These are phyloP conservation scores for Scylla paramamosain DNA, from an alignment of 1,140 invertebrate genomes.

Conservation along the genomic window DNA sequence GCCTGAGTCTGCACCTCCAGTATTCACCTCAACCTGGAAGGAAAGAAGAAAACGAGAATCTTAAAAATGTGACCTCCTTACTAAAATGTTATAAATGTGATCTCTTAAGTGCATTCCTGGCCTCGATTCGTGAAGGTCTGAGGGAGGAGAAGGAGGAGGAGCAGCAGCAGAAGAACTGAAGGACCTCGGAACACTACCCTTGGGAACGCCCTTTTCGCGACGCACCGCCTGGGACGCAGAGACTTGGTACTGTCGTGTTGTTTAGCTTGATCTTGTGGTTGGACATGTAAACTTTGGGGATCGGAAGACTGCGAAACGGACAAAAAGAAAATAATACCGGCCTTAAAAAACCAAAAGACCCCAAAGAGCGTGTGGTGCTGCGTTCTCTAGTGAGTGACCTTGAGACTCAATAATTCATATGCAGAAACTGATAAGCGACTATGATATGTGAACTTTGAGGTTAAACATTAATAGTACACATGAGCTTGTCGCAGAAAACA, in stretches of 20 bases:
- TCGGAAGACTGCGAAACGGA: too few species aligned
- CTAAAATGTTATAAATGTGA: too few species aligned
- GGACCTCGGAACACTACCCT: not conserved
- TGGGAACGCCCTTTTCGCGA: not conserved
- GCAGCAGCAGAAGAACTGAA: not conserved
- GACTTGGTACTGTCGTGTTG: too few species aligned
- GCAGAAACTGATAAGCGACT: too few species aligned
- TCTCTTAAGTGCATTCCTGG: not conserved
- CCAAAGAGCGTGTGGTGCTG: too few species aligned
- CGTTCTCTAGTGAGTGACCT: too few species aligned
- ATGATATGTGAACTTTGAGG: too few species aligned
- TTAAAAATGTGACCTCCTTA: not conserved
- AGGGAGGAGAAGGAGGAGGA: not conserved
- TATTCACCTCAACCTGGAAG: not conserved
- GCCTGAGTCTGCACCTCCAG: not conserved
- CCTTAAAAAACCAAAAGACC: too few species aligned
- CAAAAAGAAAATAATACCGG: too few species aligned
- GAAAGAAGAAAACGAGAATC: not conserved
- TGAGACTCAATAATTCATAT: too few species aligned
- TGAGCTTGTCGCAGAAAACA: too few species aligned
- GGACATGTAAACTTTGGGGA: not conserved
- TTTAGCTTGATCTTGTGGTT: not conserved
- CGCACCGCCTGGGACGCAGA: not conserved
- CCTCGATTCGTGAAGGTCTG: not conserved
- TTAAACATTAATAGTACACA: too few species aligned